A percentile compares a stretch with the other conserved stretches of the same genome.
These are phyloP conservation scores for Lagenorhynchus albirostris DNA, from an alignment of 2,113 vertebrate genomes.

Conservation along the genomic window DNA sequence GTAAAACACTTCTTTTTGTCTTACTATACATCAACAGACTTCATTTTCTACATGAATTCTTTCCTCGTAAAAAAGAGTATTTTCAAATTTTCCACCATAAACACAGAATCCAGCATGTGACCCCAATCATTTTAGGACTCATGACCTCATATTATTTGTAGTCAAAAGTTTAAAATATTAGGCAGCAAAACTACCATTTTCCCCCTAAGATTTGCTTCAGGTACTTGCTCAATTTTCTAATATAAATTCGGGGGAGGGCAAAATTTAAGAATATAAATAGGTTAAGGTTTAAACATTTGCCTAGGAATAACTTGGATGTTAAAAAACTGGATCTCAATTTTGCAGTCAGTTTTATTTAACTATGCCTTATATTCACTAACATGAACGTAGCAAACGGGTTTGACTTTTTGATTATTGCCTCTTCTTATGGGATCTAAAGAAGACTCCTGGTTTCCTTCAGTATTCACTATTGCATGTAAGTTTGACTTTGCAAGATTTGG, in stretches of 20 bases:
- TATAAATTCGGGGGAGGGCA: not conserved
- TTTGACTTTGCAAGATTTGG: not conserved
- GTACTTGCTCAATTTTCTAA: not conserved
- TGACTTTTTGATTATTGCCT: not conserved
- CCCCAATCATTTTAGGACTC: slow-evolving; percentile 19
- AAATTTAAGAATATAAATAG: not conserved
- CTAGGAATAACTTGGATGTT: not conserved
- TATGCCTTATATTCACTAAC: not conserved
- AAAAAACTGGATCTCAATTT: not conserved
- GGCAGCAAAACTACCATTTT: not conserved
- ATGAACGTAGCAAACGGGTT: not conserved
- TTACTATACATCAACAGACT: slow-evolving; percentile 23
- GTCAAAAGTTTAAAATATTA: not conserved
- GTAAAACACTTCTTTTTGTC: not conserved
- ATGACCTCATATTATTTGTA: not conserved
- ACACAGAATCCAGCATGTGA: not conserved
- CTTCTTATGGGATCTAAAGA: not conserved
- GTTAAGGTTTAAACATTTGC: slow-evolving; percentile 19
- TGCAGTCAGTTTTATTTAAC: not conserved
- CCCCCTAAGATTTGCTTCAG: not conserved
- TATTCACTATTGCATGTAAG: not conserved
- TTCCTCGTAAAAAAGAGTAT: not conserved
- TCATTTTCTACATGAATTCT: slow-evolving; percentile 52
- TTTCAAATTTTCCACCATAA: slow-evolving; percentile 9
- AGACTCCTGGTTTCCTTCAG: not conserved